These are phyloP conservation scores for Copsychus sechellarum DNA, from an alignment of 2,113 vertebrate genomes.

Conservation along the genomic window DNA sequence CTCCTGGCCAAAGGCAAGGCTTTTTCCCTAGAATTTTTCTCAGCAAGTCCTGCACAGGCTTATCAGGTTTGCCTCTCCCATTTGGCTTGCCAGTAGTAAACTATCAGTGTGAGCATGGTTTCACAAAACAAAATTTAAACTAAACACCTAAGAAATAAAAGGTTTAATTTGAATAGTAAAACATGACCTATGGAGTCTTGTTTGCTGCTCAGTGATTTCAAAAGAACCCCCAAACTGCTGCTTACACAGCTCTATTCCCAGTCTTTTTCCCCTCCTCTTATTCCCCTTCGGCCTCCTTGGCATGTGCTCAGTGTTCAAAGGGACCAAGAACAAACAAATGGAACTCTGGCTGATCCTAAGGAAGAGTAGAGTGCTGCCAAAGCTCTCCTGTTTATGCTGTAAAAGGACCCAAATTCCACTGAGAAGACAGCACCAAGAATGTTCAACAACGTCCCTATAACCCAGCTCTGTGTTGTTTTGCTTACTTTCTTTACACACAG, in stretches of 20 bases:
- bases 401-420: neutral
- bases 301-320: neutral
- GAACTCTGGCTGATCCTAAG: neutral
- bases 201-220: neutral
- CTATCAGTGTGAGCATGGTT: neutral
- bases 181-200: neutral
- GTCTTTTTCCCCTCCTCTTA: neutral
- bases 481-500: neutral
- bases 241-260: neutral
- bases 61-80: neutral
- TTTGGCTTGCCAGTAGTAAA: neutral
- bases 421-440: neutral
- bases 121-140: neutral
- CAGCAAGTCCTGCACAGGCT: neutral
- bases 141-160: neutral
- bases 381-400: neutral
- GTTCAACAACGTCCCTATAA: neutral
- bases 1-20: neutral
- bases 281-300: neutral
- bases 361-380: neutral
- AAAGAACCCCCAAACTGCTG: neutral
- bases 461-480: neutral
- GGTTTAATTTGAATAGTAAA: neutral
- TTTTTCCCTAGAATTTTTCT: neutral
- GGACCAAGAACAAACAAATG: neutral